A percentile compares a stretch with the other conserved stretches of the same genome.
Conservation (phyloP, 2,797 vertebrate species). For the Picus viridis region DNA sequence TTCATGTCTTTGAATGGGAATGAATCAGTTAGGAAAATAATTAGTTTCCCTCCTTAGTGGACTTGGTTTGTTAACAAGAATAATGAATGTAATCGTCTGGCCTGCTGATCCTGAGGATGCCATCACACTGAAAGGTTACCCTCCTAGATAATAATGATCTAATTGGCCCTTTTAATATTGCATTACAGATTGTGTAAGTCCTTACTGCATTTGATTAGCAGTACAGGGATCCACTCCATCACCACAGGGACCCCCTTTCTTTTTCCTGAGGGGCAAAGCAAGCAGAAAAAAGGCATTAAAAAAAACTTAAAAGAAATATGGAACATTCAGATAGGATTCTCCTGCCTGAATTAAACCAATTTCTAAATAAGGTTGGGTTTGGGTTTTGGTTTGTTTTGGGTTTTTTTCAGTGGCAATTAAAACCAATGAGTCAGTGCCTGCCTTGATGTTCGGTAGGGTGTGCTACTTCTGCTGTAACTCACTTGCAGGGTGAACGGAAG, state of each 20-base stretch:
- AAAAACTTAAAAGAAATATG: not conserved
- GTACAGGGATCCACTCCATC: not conserved
- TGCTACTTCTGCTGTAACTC: not conserved
- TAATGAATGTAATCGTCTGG: not conserved
- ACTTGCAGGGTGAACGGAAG: not conserved
- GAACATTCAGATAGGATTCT: not conserved
- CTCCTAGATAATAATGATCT: not conserved
- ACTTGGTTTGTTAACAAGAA: not conserved
- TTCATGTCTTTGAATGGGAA: not conserved
- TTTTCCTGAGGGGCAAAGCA: constrained; percentile 15
- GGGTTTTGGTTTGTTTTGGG: not conserved
- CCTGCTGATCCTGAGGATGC: not conserved
- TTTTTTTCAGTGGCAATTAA: not conserved
- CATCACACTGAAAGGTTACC: not conserved
- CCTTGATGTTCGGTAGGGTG: not conserved
- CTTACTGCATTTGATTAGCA: constrained; percentile 14
- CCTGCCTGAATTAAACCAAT: not conserved
- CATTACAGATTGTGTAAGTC: not conserved
- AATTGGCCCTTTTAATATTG: not conserved
- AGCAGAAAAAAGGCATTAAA: not conserved
- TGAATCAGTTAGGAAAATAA: not conserved
- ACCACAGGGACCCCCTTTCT: not conserved
- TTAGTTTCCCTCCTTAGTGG: not conserved
- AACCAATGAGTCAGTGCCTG: not conserved
- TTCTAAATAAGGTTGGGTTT: not conserved